Conservation (phyloP, 2,113 vertebrate genomes). For the Sylvia atricapilla region DNA sequence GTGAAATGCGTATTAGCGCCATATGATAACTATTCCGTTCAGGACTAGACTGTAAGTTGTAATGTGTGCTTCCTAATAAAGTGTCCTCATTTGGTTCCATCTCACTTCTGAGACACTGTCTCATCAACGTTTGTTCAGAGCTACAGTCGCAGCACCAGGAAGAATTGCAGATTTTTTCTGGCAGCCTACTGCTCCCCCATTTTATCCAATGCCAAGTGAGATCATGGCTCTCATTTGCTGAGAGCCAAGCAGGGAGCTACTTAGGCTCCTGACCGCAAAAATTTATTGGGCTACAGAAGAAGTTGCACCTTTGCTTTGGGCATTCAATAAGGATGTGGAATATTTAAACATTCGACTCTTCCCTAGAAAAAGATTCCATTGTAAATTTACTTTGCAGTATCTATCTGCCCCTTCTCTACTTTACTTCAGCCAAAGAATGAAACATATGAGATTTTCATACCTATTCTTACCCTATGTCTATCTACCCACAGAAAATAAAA, state of each 20-base stretch:
- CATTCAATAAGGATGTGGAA: not conserved
- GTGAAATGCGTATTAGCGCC: not conserved
- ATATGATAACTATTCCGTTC: not conserved
- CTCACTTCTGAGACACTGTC: not conserved
- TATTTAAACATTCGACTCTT: not conserved
- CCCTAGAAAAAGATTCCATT: not conserved
- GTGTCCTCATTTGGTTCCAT: not conserved
- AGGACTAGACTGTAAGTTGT: not conserved
- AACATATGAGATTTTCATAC: not conserved
- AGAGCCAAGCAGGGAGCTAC: not conserved
- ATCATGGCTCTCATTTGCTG: not conserved
- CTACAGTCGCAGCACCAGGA: not conserved
- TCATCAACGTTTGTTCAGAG: not conserved
- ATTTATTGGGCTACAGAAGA: not conserved
- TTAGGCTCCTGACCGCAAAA: not conserved
- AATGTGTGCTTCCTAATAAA: not conserved
- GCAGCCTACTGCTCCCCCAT: not conserved
- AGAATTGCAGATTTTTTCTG: not conserved
- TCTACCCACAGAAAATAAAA: not conserved
- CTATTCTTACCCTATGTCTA: not conserved
- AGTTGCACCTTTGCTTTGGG: not conserved
- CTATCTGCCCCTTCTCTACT: not conserved
- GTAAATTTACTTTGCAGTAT: not conserved
- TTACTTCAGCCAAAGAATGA: not conserved
- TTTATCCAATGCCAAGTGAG: not conserved